Evolutionary conservation across 1,140 invertebrate genomes (phyloP).

Genomic region (Listronotus oregonensis): DNA sequence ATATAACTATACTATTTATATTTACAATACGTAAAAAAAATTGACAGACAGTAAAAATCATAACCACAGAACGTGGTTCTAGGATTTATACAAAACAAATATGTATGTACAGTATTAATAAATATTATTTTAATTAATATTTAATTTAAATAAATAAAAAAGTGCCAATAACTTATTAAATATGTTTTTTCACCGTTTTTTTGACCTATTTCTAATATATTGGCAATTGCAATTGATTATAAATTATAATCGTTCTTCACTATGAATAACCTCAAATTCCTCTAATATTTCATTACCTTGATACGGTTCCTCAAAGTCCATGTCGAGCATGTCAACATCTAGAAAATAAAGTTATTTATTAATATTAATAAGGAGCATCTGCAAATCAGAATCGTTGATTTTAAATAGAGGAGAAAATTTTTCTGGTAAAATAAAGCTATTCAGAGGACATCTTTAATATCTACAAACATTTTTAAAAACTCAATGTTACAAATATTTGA

Average conservation of each 20-base stretch:
- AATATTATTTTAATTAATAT: slow-evolving; percentile 1
- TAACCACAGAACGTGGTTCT: too few species aligned
- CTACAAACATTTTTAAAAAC: background rate
- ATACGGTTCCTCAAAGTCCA: background rate
- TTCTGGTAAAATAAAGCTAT: too few species aligned
- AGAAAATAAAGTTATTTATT: background rate
- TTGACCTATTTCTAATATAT: background rate
- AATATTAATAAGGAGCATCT: too few species aligned
- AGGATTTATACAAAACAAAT: background rate
- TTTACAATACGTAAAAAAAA: too few species aligned
- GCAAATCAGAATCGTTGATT: too few species aligned
- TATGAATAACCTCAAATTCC: slow-evolving; percentile 23
- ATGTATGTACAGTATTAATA: slow-evolving; percentile 19
- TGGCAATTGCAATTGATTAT: background rate
- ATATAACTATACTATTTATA: background rate
- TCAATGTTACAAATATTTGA: too few species aligned
- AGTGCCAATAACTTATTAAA: background rate
- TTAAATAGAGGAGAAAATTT: too few species aligned
- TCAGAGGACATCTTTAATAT: too few species aligned
- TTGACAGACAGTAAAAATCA: too few species aligned
- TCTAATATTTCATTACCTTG: slow-evolving; percentile 15
- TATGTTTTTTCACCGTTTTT: slow-evolving; percentile 2
- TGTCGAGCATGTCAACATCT: background rate
- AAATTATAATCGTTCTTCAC: slow-evolving; percentile 7
- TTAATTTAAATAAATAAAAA: slow-evolving; percentile 19